Percentiles rank a stretch among this genome's conserved stretches.
These are phyloP conservation scores for Ophioninae sp. DNA, from an alignment of 2,888 invertebrate species.

Conservation along the genomic window DNA sequence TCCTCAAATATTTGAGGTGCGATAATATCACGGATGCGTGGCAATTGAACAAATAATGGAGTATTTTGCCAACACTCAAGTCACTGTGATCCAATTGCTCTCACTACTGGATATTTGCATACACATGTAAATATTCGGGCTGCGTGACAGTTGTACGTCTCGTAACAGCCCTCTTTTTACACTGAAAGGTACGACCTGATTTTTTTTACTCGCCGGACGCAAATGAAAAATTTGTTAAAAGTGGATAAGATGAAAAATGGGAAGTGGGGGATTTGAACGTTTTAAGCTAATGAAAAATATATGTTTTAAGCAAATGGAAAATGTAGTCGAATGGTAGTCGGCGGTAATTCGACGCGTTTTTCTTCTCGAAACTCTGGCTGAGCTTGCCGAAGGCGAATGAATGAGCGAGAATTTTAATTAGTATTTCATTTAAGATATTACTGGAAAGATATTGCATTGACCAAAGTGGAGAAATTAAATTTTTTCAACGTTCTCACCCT, in stretches of 20 bases:
- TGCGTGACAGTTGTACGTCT: neutral
- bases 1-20: conserved; percentile 48
- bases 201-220: neutral
- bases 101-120: neutral
- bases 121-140: neutral
- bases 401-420: no score
- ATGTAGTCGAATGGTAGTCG: neutral
- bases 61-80: conserved; percentile 25
- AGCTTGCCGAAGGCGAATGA: no score
- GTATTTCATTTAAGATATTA: no score
- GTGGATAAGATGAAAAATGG: neutral
- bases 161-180: neutral
- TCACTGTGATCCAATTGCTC: neutral
- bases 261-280: neutral
- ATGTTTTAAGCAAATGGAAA: neutral
- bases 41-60: conserved; percentile 36
- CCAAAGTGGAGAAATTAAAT: no score
- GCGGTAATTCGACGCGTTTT: neutral
- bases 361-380: no score
- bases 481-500: no score
- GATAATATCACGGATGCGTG: conserved; percentile 39
- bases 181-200: neutral
- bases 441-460: no score
- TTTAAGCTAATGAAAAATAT: neutral
- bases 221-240: neutral